Evolutionary conservation across 2,888 invertebrate genomes (phyloP), one percentile per base, ranked within the genome.

Genomic region (Chaitophorus viminalis): DNA sequence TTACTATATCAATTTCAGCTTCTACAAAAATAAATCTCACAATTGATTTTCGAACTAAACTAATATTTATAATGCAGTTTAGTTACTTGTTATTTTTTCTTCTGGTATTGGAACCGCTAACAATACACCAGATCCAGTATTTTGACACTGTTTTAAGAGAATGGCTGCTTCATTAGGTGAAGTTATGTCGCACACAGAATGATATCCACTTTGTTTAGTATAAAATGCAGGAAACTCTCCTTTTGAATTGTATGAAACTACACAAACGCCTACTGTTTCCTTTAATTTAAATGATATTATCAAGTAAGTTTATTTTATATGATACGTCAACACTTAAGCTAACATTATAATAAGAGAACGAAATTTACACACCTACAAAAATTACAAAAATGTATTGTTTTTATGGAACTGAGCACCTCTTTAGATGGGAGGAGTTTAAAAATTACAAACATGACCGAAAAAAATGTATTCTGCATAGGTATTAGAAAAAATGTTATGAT

Each of bases 211-310:
- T 88, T 93, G 92, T 8, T 93, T 92, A 0, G 96, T 95, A 92
- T 98, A 99, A 92, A 99, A 99, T 72, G 98, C 97, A 0, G 99
- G 99, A 92, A 99, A 99, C 25, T 94, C 93, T 46, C 92, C 92
- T 0, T 92, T 91, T 0, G 93, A 91, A 0, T 96, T 95, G 90
- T 94, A 95, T 0, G 95, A 94, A 65, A 95, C 94, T 0, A 99
- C 98, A 90, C 96, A 96, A 1, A 99, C 98, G 0, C 99, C 98
- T 91, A 97, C 95, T 0, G 98, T 99, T 93, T 99, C 99, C 96
- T 97, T 90, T 89, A 90, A 89, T 88, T 46, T 82, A 88, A 89
- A 88, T 89, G n/a, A 1, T 4, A 70, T n/a, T 2, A 77, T 11
- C 31, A 65, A 65, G 25, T 29, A n/a, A 65, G 11, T 14, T 46